Evolutionary conservation across 2,113 vertebrate species (phyloP).

Genomic region (Lagenorhynchus albirostris): DNA sequence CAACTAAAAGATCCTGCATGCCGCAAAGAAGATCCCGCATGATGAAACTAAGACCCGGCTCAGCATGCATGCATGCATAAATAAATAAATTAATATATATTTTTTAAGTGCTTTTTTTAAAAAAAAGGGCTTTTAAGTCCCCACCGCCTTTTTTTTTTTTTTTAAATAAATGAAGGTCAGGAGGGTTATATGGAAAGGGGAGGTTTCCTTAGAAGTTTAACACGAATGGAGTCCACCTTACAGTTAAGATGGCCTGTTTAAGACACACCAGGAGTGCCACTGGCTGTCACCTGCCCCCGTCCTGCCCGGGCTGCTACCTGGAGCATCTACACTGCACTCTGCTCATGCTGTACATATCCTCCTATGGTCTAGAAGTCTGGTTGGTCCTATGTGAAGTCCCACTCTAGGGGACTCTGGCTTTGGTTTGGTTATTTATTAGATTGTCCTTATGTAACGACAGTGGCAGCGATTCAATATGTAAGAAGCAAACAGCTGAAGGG

Average conservation of each 20-base stretch:
- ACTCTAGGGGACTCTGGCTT: not conserved
- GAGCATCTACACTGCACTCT: not conserved
- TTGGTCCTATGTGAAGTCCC: not conserved
- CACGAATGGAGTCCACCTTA: not conserved
- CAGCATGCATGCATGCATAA: too few species aligned
- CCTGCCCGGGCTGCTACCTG: not conserved
- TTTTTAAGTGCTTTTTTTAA: too few species aligned
- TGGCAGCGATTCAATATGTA: not conserved
- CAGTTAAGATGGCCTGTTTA: not conserved
- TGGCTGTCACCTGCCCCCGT: not conserved
- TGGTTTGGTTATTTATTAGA: slow-evolving; percentile 29
- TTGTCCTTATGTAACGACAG: not conserved
- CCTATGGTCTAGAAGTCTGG: not conserved
- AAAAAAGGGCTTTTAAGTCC: too few species aligned
- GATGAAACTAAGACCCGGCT: too few species aligned
- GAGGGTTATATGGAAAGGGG: not conserved
- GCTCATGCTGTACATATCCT: not conserved
- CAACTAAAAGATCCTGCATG: too few species aligned
- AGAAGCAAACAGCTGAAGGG: slow-evolving; percentile 38
- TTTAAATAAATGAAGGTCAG: not conserved
- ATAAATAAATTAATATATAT: too few species aligned
- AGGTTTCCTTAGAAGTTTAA: not conserved
- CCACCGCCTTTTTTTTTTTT: too few species aligned
- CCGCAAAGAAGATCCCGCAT: too few species aligned
- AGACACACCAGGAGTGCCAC: slow-evolving; percentile 16